Evolutionary conservation across 2,888 invertebrate genomes (phyloP).

Genomic region (Phoenoteleia sp.): DNA sequence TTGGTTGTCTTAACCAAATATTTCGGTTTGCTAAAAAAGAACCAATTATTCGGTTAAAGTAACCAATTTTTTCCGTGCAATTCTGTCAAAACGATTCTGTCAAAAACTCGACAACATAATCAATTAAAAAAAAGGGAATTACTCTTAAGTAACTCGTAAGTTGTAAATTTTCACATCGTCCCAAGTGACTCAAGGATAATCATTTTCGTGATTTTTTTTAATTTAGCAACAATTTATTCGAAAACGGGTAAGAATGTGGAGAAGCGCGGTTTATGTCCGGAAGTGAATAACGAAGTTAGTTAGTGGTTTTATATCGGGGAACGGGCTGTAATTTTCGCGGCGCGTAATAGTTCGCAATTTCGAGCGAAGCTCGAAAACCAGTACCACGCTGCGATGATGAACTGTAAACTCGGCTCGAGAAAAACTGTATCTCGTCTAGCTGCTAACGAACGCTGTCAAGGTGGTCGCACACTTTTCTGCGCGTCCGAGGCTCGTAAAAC

Average conservation of each 20-base stretch:
- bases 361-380: conserved; percentile 50
- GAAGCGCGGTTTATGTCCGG: conserved; percentile 51
- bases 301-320: conserved; percentile 62
- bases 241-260: conserved; percentile 50
- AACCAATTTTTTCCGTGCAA: too few relatives aligned
- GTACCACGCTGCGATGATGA: conserved; percentile 34
- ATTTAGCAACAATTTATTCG: conserved; percentile 53
- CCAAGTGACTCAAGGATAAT: conserved; percentile 4
- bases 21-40: too few relatives aligned
- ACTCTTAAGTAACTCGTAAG: background rate
- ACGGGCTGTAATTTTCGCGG: conserved; percentile 54
- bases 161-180: conserved; percentile 5
- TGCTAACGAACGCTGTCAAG: conserved; percentile 54
- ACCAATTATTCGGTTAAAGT: too few relatives aligned
- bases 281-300: conserved; percentile 66
- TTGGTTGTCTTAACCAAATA: too few relatives aligned
- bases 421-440: conserved; percentile 48
- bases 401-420: conserved; percentile 18
- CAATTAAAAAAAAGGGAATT: too few relatives aligned
- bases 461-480: conserved; percentile 46
- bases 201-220: conserved; percentile 31
- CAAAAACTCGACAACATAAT: too few relatives aligned
- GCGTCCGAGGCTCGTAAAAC: conserved; percentile 55
- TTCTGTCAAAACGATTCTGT: too few relatives aligned
- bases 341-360: conserved; percentile 62